Base-by-base conservation (phyloP, 2,113 vertebrate species). In the Actenoides lindsayi region DNA sequence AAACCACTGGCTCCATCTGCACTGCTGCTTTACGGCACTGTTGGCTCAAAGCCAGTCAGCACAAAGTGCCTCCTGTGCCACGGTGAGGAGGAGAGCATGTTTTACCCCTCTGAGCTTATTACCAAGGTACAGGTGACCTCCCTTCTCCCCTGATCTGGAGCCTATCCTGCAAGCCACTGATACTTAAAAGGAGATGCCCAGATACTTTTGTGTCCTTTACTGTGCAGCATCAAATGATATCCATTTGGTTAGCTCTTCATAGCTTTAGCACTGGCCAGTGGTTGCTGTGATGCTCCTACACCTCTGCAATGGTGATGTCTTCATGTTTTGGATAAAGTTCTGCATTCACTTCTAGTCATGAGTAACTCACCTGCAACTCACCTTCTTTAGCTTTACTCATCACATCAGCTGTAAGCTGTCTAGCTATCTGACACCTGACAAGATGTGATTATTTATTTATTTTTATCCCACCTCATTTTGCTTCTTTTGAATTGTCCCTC, bases 11-110 rank as follows among this genome's bases (percentile, higher is more conserved):
- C 35, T 73, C 53, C 31, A 11, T 33, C 75, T 12, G 51, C 17
- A 3, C 6, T 23, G 54, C 42, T 67, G 54, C 67, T 42, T 24
- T 53, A 20, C 39, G 59, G 46, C 56, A 4, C 33, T 33, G 17
- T 2, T 56, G 41, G 41, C 68, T 42, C 35, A 5, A 41, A 35
- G 64, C 8, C 18, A 9, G 25, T 1, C 14, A 41, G 65, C 27
- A 6, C 25, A 39, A 19, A 9, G 24, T 59, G 41, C 73, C 30
- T 82, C 25, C 0, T 7, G 3, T 30, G 44, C 54, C 2, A 2
- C 39, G 13, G 9, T 44, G 28, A 35, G 53, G 20, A 63, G 51
- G 51, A 53, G 57, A 59, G 27, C 6, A 7, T 5, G 11, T 54
- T 20, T 73, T 48, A 62, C 19, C 11, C 10, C 17, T 30, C 11